Evolutionary conservation across 2,888 invertebrate genomes (phyloP).

Genomic region (Xanthia togata): DNA sequence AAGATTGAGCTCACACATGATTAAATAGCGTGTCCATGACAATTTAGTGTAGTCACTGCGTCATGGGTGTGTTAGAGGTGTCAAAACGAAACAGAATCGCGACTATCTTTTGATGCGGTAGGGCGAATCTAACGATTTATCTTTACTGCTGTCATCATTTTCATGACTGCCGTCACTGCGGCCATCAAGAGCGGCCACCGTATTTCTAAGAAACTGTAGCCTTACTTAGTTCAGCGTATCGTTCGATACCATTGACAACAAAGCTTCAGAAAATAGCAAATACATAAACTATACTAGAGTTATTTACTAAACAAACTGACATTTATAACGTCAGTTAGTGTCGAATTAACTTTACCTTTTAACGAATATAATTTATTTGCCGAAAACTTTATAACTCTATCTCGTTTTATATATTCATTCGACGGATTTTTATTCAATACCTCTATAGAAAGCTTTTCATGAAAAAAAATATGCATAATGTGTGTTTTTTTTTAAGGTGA

Average conservation of each 20-base stretch:
- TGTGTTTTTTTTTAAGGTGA: slow-evolving; percentile 30
- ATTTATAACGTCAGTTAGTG: slow-evolving; percentile 1
- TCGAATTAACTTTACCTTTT: not conserved
- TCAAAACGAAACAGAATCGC: too few species aligned
- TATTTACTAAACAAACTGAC: slow-evolving; percentile 9
- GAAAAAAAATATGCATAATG: slow-evolving; percentile 22
- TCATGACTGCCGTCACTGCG: too few species aligned
- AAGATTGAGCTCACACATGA: too few species aligned
- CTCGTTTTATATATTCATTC: slow-evolving; percentile 54
- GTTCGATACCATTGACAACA: not conserved
- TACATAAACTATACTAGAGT: not conserved
- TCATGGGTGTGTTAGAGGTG: too few species aligned
- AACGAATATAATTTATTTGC: slow-evolving; percentile 34
- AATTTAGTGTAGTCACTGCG: too few species aligned
- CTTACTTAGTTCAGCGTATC: not conserved
- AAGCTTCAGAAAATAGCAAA: not conserved
- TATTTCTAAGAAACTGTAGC: too few species aligned
- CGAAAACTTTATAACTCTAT: slow-evolving; percentile 31
- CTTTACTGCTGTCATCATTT: too few species aligned
- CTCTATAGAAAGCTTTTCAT: slow-evolving; percentile 28
- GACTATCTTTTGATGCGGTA: too few species aligned
- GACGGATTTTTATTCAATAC: slow-evolving; percentile 47
- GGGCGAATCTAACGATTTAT: too few species aligned
- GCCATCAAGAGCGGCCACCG: too few species aligned
- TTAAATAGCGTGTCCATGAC: too few species aligned